Base-by-base conservation (phyloP, 2,113 vertebrate species). In the Pungitius pungitius region DNA sequence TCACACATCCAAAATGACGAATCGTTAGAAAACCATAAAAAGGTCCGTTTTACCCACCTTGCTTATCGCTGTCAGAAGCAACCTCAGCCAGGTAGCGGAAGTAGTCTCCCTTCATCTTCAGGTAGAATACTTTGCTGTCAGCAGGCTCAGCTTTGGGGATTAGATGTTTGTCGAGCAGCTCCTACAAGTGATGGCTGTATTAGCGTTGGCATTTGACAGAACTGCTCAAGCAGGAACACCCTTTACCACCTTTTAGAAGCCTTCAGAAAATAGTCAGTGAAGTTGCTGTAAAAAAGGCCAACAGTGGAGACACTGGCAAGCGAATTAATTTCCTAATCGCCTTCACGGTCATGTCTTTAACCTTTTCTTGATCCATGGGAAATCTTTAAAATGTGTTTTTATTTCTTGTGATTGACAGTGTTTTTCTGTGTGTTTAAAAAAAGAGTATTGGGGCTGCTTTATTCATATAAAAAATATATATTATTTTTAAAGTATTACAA, bases 101-200 rank as follows among this genome's bases (percentile, higher is more conserved):
- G 90, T 99, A 99, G 85, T 99, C 98, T 71, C 98, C 98, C 89
- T 98, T 99, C 98, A 99, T 99, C 95, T 99, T 99, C 95, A 98
- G 94, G 91, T 98, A 99, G 94, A 99, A 99, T 86, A 99, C 97
- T 94, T 96, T 96, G 81, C 97, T 97, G 89, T 99, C 98, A 11
- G 85, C 60, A 0, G 45, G 55, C 0, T 27, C 77, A 1, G 91
- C 91, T 1, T 84, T 85, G 12, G 88, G 77, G 56, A 94, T 93
- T 75, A 95, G 92, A 69, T 75, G 39, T 2, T 89, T 71, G 27
- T 92, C 89, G 1, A 95, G 92, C 60, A 95, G 89, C 0, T 51
- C 62, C 94, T 95, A 81, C 3, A 51, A 65, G 11, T 9, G 0
- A 40, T 10, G 39, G 5, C 4, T 37, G 49, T 15, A 60, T 78